Evolutionary conservation across 2,888 invertebrate genomes (phyloP).

Genomic region (Tipula confusa): DNA sequence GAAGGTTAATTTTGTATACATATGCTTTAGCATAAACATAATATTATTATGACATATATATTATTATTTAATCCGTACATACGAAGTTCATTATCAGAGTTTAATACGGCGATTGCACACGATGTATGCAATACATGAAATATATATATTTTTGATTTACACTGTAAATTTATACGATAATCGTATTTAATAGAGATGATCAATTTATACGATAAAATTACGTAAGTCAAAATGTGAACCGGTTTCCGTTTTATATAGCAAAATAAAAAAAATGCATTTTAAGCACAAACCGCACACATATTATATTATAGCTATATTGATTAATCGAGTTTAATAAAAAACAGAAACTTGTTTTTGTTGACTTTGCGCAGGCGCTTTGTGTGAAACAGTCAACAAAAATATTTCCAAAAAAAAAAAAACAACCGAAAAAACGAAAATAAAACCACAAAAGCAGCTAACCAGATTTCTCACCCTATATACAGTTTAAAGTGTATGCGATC

Average conservation of each 20-base stretch:
- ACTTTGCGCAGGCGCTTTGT: background rate
- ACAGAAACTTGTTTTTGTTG: background rate
- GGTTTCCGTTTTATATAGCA: background rate
- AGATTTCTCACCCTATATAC: constrained; percentile 5
- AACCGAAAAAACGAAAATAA: background rate
- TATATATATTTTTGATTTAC: background rate
- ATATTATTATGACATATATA: background rate
- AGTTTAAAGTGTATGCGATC: background rate
- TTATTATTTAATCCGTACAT: background rate
- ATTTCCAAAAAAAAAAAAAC: too few relatives aligned
- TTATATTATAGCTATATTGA: too few relatives aligned
- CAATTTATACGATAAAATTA: background rate
- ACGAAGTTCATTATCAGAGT: background rate
- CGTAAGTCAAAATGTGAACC: background rate
- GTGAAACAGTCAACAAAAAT: background rate
- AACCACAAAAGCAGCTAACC: background rate
- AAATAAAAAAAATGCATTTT: background rate
- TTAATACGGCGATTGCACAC: background rate
- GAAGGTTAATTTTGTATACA: background rate
- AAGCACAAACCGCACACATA: background rate
- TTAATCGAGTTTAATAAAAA: constrained; percentile 10
- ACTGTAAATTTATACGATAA: background rate
- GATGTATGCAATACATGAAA: background rate
- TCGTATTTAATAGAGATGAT: constrained; percentile 1
- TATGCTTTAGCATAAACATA: background rate